These are phyloP conservation scores for Blera fallax DNA, from an alignment of 2,888 invertebrate genomes.

Conservation along the genomic window DNA sequence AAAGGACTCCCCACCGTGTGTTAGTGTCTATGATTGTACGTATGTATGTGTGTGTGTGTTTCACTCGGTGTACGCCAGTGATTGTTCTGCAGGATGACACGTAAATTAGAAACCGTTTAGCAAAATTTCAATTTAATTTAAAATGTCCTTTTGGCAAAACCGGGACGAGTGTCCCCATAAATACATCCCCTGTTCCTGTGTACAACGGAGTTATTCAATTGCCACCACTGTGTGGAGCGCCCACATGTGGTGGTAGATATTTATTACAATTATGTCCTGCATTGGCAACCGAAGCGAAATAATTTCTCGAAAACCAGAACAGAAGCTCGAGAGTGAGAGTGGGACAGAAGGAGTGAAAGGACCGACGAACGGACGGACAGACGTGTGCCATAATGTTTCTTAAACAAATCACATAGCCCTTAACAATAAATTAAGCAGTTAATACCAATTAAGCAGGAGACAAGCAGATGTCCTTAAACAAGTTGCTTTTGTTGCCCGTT, in stretches of 20 bases:
- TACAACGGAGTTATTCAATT: slow-evolving; percentile 63
- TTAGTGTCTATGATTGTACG: no score
- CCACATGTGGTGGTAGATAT: slow-evolving; percentile 67
- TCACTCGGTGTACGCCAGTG: slow-evolving; percentile 11
- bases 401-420: slow-evolving; percentile 80
- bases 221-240: slow-evolving; percentile 52
- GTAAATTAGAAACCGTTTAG: slow-evolving; percentile 72
- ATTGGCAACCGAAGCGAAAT: slow-evolving; percentile 70
- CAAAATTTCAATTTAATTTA: slow-evolving; percentile 72
- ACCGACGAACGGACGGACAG: slow-evolving; percentile 35
- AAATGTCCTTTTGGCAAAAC: slow-evolving; percentile 57
- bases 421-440: slow-evolving; percentile 80
- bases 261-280: slow-evolving; percentile 73
- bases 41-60: neutral
- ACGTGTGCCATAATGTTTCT: slow-evolving; percentile 77
- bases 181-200: slow-evolving; percentile 22
- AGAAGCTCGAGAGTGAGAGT: neutral
- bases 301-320: slow-evolving; percentile 47
- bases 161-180: neutral
- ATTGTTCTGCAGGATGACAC: slow-evolving; percentile 66
- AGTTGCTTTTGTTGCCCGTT: slow-evolving; percentile 70
- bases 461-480: slow-evolving; percentile 78
- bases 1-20: slow-evolving; percentile 22
- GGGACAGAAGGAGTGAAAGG: neutral
- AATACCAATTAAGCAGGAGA: slow-evolving; percentile 81